Evolutionary conservation across 1,140 invertebrate genomes (phyloP), one percentile per base, ranked within the genome.

Genomic region (Ceratina australensis): DNA sequence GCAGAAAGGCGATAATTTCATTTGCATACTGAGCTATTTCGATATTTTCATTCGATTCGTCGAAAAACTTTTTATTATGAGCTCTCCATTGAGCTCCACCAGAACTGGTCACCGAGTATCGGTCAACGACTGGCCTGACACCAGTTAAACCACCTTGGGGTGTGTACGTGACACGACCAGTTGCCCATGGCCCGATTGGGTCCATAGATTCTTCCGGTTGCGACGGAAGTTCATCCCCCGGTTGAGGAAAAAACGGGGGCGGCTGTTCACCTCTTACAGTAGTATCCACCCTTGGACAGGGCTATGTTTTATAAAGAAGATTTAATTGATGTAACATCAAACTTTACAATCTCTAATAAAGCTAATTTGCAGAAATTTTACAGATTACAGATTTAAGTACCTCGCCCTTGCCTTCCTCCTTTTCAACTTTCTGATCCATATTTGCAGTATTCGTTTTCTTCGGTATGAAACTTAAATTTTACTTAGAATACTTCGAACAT

Each of bases 101-200:
- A 85, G 93, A 95, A 74, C 94, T 92, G 15, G 95, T 95, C 22
- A 96, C 93, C 0, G 95, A 95, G 87, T 96, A 96, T 86, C 95
- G 95, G 90, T 96, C 95, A 0, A 95, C 95, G 0, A 94, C 93
- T 0, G 95, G 95, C 79, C 95, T 92, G 0, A 95, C 94, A 1
- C 95, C 95, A 1, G 95, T 96, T 76, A 96, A 90, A 7, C 93
- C 94, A 22, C 91, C 93, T 33, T 94, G 90, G 1, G 95, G 95
- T 50, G 94, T 94, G 94, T 95, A 96, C 87, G 95, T 94, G 0
- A 95, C 93, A 67, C 94, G 93, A 10, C 95, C 95, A 2, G 95
- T 94, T 2, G 94, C 95, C 91, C 95, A 96, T 16, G 95, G 95
- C 50, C 94, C 95, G 22, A 95, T 85, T 5, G 93, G 89, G 66